phyloP scores from a whole-genome alignment of 2,888 invertebrate species.

The Dastarcus helophoroides region DNA sequence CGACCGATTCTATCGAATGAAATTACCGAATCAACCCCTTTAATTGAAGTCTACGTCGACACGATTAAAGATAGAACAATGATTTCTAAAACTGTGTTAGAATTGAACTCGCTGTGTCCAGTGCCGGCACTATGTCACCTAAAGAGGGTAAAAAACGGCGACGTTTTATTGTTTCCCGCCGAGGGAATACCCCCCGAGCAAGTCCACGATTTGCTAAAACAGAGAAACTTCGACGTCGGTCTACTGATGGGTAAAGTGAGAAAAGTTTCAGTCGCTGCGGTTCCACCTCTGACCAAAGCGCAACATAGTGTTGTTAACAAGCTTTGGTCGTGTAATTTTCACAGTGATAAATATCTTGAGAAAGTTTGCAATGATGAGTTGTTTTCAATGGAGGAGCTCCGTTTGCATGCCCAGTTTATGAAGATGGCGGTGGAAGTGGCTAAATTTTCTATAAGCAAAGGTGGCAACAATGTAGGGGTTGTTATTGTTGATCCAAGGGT shows the following conservation, averaged over 20 bases:
- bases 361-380: slow-evolving; percentile 48
- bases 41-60: slow-evolving; percentile 49
- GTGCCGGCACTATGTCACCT: slow-evolving; percentile 54
- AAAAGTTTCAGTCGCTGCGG: slow-evolving; percentile 45
- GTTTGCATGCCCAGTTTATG: slow-evolving; percentile 39
- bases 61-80: slow-evolving; percentile 47
- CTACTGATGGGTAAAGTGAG: slow-evolving; percentile 43
- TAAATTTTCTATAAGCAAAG: slow-evolving; percentile 16
- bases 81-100: slow-evolving; percentile 49
- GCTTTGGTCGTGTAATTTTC: slow-evolving; percentile 77
- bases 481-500: slow-evolving; percentile 64
- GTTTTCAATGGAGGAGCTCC: slow-evolving; percentile 35
- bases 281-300: slow-evolving; percentile 50
- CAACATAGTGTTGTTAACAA: slow-evolving; percentile 52
- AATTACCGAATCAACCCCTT: no score
- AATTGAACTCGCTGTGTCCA: slow-evolving; percentile 47
- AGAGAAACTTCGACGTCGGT: slow-evolving; percentile 40
- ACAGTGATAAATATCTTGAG: slow-evolving; percentile 66
- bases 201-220: slow-evolving; percentile 29
- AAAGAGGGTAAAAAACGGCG: slow-evolving; percentile 55
- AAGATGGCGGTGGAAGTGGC: slow-evolving; percentile 45
- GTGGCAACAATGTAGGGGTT: slow-evolving; percentile 35
- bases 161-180: slow-evolving; percentile 44
- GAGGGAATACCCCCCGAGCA: slow-evolving; percentile 24
- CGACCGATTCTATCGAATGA: no score